Evolutionary conservation across 2,888 invertebrate genomes (phyloP).

Genomic region (Anaspis maculata): DNA sequence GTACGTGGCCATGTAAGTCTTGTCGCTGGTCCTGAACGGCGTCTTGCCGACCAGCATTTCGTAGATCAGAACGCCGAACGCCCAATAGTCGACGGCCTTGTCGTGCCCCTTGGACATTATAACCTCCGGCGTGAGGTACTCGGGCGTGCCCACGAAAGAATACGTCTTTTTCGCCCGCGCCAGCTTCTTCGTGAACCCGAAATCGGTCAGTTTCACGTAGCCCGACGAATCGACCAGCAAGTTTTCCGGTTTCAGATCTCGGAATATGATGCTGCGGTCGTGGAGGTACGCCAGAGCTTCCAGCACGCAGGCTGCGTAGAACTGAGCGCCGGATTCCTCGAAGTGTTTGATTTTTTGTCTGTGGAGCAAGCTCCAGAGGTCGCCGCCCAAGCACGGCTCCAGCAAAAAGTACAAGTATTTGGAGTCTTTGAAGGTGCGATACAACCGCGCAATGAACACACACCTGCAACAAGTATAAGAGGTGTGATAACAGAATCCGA

Average conservation of each 20-base stretch:
- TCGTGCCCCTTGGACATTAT: slow-evolving; percentile 76
- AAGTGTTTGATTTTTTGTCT: slow-evolving; percentile 61
- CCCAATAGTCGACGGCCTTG: slow-evolving; percentile 88
- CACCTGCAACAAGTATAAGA: slow-evolving; percentile 42
- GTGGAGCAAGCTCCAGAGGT: slow-evolving; percentile 85
- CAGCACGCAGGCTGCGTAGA: slow-evolving; percentile 83
- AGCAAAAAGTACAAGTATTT: slow-evolving; percentile 89
- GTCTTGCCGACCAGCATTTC: slow-evolving; percentile 80
- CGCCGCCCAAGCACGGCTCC: slow-evolving; percentile 89
- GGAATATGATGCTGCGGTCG: slow-evolving; percentile 66
- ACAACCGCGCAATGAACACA: slow-evolving; percentile 55
- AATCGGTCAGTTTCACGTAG: slow-evolving; percentile 86
- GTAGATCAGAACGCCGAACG: slow-evolving; percentile 77
- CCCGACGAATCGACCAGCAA: slow-evolving; percentile 75
- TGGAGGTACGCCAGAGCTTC: slow-evolving; percentile 87
- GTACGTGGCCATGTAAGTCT: slow-evolving; percentile 87
- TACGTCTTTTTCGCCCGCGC: slow-evolving; percentile 70
- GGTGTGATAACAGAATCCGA: slow-evolving; percentile 59
- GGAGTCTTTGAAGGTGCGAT: slow-evolving; percentile 79
- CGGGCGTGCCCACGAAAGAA: slow-evolving; percentile 92
- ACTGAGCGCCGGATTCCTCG: slow-evolving; percentile 65
- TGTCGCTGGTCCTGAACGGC: slow-evolving; percentile 58
- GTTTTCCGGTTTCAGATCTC: slow-evolving; percentile 92
- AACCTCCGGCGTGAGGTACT: slow-evolving; percentile 81
- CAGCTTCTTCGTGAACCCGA: slow-evolving; percentile 84